Base-by-base conservation (phyloP, 2,113 vertebrate genomes). In the Sclerurus mexicanus region DNA sequence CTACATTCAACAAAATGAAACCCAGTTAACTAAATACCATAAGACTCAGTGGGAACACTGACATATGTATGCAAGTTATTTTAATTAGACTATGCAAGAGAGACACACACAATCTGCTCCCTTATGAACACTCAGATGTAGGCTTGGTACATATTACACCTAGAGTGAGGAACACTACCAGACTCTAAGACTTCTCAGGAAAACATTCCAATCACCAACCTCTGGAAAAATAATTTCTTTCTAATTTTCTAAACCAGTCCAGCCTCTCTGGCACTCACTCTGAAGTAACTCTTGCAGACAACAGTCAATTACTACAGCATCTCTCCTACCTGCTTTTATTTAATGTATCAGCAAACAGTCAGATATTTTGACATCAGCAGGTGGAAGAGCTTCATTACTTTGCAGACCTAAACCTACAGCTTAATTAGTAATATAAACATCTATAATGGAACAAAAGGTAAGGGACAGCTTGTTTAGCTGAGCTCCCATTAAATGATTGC, bases 391-490 rank as follows among this genome's bases (percentile, higher is more conserved):
- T 87, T 95, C 92, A 95, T 96, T 96, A 74, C 87, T 75, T 80
- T 77, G 44, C 93, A 96, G 84, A 93, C 73, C 76, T 59, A 89
- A 96, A 85, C 81, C 90, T 50, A 74, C 93, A 72, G 82, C 75
- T 96, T 96, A 95, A 97, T 97, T 97, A 96, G 93, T 16, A 90
- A 74, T 69, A 96, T 87, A 94, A 96, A 81, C 96, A 96, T 56
- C 89, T 72, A 83, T 30, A 83, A 85, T 55, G 40, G 86, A 97
- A 90, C 90, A 75, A 96, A 95, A 96, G 95, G 94, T 46, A 95
- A 95, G 84, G 93, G 92, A 75, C 67, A 75, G 47, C 78, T 90
- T 81, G 89, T 91, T 95, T 85, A 95, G 82, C 52, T 12, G 35
- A 87, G 90, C 71, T 92, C 63, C 76, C 64, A 17, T 46, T 71